phyloP scores from a whole-genome alignment of 1,140 invertebrate species.

The Meloidogyne exigua region DNA sequence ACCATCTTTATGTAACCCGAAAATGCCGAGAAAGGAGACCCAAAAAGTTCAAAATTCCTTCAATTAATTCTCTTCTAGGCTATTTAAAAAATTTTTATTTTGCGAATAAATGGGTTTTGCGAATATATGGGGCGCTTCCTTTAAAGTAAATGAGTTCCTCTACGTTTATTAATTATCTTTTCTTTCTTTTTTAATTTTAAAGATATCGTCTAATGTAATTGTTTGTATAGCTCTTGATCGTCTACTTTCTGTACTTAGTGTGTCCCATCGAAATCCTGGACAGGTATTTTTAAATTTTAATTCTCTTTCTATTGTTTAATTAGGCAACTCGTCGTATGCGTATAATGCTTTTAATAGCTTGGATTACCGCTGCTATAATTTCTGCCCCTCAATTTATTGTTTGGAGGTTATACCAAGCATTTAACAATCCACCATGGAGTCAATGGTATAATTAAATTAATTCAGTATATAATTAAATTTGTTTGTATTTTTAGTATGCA shows the following conservation, averaged over 20 bases:
- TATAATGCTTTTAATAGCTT: conserved; percentile 54
- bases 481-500: conserved; percentile 34
- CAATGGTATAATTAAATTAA: conserved; percentile 39
- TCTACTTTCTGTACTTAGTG: conserved; percentile 54
- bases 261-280: conserved; percentile 55
- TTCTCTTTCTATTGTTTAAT: background rate
- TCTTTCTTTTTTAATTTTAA: too few species aligned
- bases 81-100: too few species aligned
- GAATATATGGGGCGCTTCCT: too few species aligned
- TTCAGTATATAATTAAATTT: background rate
- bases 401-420: conserved; percentile 54
- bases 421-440: conserved; percentile 55
- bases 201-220: conserved; percentile 66
- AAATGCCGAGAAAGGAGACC: too few species aligned
- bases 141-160: too few species aligned
- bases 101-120: too few species aligned
- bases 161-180: too few species aligned
- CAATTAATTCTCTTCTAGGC: too few species aligned
- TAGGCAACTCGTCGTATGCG: conserved; percentile 50
- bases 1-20: too few species aligned
- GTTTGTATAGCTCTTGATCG: conserved; percentile 69
- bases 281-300: background rate
- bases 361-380: conserved; percentile 55
- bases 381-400: conserved; percentile 55
- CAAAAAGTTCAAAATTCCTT: too few species aligned